Evolutionary conservation across 2,888 invertebrate species (phyloP).

Genomic region (Dasypolia templi): DNA sequence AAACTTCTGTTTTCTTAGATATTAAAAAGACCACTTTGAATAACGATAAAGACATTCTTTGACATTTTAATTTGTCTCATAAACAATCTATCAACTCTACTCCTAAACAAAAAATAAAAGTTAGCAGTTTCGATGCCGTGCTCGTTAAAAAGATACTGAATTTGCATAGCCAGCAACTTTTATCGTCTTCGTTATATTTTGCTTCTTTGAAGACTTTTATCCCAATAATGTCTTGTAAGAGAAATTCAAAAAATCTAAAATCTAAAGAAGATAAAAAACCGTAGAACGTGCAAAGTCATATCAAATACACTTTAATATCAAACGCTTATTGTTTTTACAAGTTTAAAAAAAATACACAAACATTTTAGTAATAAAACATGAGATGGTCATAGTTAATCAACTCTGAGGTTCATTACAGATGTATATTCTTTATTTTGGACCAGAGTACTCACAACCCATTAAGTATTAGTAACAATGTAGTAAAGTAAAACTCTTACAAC

Average conservation of each 20-base stretch:
- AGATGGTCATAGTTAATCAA: background rate
- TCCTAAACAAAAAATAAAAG: conserved; percentile 22
- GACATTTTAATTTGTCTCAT: background rate
- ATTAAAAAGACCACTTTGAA: background rate
- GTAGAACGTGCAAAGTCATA: background rate
- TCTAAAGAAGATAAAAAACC: background rate
- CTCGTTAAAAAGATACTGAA: conserved; percentile 40
- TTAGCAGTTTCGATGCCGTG: background rate
- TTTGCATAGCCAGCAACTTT: conserved; percentile 38
- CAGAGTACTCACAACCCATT: no score
- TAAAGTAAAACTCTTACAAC: no score
- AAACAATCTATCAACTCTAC: background rate
- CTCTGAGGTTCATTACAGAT: background rate
- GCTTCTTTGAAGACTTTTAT: conserved; percentile 28
- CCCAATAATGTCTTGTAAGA: conserved; percentile 1
- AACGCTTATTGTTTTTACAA: background rate
- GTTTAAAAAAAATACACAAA: background rate
- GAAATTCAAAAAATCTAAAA: background rate
- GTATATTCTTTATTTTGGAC: no score
- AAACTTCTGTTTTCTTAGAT: background rate
- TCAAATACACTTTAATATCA: no score
- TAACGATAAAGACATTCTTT: background rate
- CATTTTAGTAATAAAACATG: background rate
- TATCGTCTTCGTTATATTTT: conserved; percentile 40
- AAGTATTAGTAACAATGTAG: no score